Evolutionary conservation across 92 coral and sea anemone genomes (phyloP), one percentile per base, ranked within the genome.

Genomic region (Anthopleura xanthogrammica): DNA sequence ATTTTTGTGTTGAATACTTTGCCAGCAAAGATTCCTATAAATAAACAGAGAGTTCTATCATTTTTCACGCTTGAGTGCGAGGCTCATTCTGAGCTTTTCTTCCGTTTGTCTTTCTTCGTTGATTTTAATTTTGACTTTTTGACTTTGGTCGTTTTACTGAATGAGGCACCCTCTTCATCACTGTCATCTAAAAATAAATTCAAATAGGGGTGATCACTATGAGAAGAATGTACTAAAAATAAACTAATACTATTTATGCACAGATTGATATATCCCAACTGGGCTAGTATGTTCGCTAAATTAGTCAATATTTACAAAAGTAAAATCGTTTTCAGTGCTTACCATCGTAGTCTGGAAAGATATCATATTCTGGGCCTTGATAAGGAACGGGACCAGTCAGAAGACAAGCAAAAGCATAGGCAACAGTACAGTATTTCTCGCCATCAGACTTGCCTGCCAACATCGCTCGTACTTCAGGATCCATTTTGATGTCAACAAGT

Each of bases 351-450:
- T 24, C 64, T 3, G 92, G 92, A 16, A 85, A 75, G 64, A 62
- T 46, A 57, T 82, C 72, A 57, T 86, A 93, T 40, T 93, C 98
- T 1, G 90, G 93, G 41, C 92, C 79, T 68, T 93, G 95, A 78
- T 81, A 93, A 3, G 98, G 92, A 16, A 91, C 90, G 1, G 98
- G 93, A 0, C 98, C 98, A 20, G 93, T 89, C 60, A 92, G 82
- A 75, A 93, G 80, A 83, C 98, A 93, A 20, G 98, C 95, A 22
- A 93, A 84, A 12, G 93, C 81, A 76, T 87, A 93, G 12, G 93
- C 95, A 24, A 93, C 85, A 23, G 94, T 94, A 60, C 88, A 90
- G n/a, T 91, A 72, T 75, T 92, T 83, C 57, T 93, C 92, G 5
- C 89, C 80, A 29, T 92, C 91, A 16, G 96, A 90, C 72, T 92